These are phyloP conservation scores for Spisula subtruncata DNA, from an alignment of 2,888 invertebrate species.

Conservation along the genomic window DNA sequence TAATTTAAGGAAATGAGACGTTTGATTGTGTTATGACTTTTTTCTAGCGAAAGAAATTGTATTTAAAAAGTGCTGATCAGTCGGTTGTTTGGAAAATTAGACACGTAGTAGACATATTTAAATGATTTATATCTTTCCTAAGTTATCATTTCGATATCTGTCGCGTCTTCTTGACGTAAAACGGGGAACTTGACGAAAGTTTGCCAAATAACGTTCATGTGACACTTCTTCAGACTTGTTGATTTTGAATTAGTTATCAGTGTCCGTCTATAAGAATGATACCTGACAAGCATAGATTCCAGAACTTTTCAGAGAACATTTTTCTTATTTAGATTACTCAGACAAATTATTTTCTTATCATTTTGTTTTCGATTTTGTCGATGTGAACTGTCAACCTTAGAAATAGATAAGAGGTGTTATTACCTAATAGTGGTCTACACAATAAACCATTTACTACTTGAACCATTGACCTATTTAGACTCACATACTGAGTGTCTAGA, in stretches of 20 bases:
- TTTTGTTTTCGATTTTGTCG: too few relatives aligned
- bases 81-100: background rate
- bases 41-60: background rate
- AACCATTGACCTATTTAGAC: too few relatives aligned
- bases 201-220: background rate
- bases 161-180: background rate
- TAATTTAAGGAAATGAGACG: background rate
- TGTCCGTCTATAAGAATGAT: background rate
- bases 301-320: background rate
- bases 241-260: background rate
- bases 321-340: background rate
- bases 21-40: background rate
- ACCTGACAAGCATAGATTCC: background rate
- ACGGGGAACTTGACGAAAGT: too few relatives aligned
- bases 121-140: background rate
- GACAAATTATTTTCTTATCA: background rate
- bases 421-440: too few relatives aligned
- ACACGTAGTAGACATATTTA: background rate
- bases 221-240: background rate
- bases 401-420: too few relatives aligned
- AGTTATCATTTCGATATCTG: background rate
- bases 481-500: too few relatives aligned
- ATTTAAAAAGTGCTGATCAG: slow-evolving; percentile 8
- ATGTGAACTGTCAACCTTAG: too few relatives aligned
- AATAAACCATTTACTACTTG: too few relatives aligned